Evolutionary conservation across 2,797 vertebrate genomes (phyloP).

Genomic region (Pogoniulus pusillus): DNA sequence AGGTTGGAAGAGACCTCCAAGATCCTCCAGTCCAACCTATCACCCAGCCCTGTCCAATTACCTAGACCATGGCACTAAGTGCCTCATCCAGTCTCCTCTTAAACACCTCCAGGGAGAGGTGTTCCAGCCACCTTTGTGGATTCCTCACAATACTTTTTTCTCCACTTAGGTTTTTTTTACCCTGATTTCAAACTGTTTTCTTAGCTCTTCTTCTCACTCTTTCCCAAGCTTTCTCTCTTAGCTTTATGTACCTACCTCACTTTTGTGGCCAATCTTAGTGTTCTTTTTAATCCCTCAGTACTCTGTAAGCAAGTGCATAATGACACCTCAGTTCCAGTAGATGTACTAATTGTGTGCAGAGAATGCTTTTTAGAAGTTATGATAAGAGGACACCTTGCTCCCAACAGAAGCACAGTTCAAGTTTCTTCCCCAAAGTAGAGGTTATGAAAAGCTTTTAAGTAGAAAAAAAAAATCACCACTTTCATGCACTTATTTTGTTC

Average conservation of each 20-base stretch:
- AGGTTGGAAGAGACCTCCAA: too few species aligned
- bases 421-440: neutral
- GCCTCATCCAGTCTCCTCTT: too few species aligned
- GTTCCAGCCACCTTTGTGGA: too few species aligned
- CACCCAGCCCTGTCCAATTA: too few species aligned
- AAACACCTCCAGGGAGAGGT: too few species aligned
- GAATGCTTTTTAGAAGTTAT: neutral
- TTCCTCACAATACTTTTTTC: neutral
- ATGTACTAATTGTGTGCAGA: neutral
- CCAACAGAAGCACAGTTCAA: neutral
- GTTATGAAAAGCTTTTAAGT: neutral
- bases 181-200: neutral
- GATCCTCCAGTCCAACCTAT: too few species aligned
- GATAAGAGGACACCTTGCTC: neutral
- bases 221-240: neutral
- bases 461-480: neutral
- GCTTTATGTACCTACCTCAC: neutral
- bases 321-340: neutral
- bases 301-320: neutral
- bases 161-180: neutral
- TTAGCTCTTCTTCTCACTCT: neutral
- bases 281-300: neutral
- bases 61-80: too few species aligned
- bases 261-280: neutral
- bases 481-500: fast-evolving